Base-by-base conservation (phyloP, 2,888 invertebrate species). In the Loripinus fragilis region DNA sequence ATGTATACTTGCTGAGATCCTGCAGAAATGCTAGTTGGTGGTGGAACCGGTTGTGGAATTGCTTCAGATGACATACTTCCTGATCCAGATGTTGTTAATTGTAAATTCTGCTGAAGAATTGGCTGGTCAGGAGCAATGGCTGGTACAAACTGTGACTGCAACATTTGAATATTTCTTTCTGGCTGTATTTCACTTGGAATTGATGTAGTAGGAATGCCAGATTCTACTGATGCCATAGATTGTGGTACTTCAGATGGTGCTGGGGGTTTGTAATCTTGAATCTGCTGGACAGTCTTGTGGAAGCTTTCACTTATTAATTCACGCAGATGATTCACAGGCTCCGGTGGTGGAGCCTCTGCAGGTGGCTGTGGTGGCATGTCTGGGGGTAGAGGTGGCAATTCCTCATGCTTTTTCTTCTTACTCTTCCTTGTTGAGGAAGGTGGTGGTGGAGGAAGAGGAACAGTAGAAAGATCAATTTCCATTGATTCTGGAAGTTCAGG, bases 391-490 rank as follows among this genome's bases (percentile, higher is more conserved):
- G 60, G 60, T 35, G 71, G 70, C 38, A 65, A 28, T 33, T 80
- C 76, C 48, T 78, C 70, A 25, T 80, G 69, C 23, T 73, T 79
- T 55, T 78, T 83, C 38, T 80, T 83, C 71, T 80, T 80, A 45
- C 72, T 74, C 50, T 81, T 80, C 64, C 28, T 23, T 20, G 15
- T 10, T n/a, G n/a, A n/a, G 1, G 67, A 45, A 35, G 83, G 76
- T 28, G 73, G 76, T 33, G 83, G 80, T 2, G 83, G 83, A 15
- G 83, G 83, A 48, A 83, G 60, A 20, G 83, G 83, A 52, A 83
- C 80, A n/a, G 80, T 60, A 17, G 60, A 60, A 5, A 60, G 20
- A 17, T 60, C 60, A 12, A 60, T 60, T 7, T 60, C 60, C 41
- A 67, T 42, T 17, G 67, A 2, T 20, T 8, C 20, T 38, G 67